Base-by-base conservation (phyloP, 2,797 vertebrate species). In the Crocidura indochinensis region DNA sequence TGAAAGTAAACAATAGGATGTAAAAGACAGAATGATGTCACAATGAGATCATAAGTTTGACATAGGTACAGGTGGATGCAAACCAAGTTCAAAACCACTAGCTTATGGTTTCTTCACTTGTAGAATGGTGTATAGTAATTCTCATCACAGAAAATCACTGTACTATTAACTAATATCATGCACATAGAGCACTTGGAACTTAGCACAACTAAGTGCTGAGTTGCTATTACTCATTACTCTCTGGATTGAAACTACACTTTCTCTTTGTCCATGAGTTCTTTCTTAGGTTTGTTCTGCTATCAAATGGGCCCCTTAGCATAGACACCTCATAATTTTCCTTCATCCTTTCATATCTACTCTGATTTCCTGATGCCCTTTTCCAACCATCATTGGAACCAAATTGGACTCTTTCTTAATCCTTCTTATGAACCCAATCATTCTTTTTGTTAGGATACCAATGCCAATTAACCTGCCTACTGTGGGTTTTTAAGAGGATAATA, bases 51-150 rank as follows among this genome's bases (percentile, higher is more conserved):
- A 29, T 26, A 51, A 8, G 60, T 10, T 85, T 91, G 6, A 12
- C 5, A 53, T 85, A 20, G 26, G 64, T 49, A 74, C 8, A 29
- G 62, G 29, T 69, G 53, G 29, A 9, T 78, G 91, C 46, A 79
- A 74, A 92, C 65, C 38, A 83, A 24, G 31, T 79, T 78, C 38
- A 80, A 79, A 44, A 49, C 27, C n/a, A 76, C 79, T 60, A 60
- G 20, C 15, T 60, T 15, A 20, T 60, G 31, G 6, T 78, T 91
- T 91, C 31, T 44, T 67, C 7, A 29, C 65, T 73, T 65, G 20
- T 80, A 78, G 86, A 76, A 76, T 49, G 22, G 71, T 51, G 29
- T 20, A 22, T 26, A 69, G 8, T 56, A 62, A 74, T 19, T 8
- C 17, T 26, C 22, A 79, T 10, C 51, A 38, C 11, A 86, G 51